Conservation (phyloP, 2,113 vertebrate genomes). For the Notarius lentiginosus region DNA sequence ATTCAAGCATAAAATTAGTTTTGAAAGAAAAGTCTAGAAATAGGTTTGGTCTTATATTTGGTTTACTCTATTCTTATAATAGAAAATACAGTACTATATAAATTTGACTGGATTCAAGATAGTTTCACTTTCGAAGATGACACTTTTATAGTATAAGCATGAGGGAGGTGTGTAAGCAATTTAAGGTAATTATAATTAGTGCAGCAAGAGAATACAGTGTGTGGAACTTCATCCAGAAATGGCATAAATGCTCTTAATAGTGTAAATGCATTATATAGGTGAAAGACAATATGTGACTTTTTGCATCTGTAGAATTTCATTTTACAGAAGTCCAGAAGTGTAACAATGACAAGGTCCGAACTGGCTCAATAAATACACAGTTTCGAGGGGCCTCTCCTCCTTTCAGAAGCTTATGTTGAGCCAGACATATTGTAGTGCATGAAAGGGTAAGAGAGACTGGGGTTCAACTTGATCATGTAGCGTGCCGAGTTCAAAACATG, state of each 20-base stretch:
- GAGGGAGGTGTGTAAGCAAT: neutral
- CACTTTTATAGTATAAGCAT: neutral
- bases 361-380: conserved; percentile 11
- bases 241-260: neutral
- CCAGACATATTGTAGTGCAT: conserved; percentile 49
- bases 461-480: conserved; percentile 49
- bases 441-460: conserved; percentile 43
- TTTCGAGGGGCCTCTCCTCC: conserved; percentile 7
- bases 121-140: neutral
- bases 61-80: neutral
- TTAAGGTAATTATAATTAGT: neutral
- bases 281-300: neutral
- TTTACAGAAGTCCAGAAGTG: neutral
- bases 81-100: neutral
- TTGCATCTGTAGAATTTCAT: neutral
- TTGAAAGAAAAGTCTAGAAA: neutral
- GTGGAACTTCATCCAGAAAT: neutral
- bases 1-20: neutral
- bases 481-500: conserved; percentile 48
- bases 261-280: neutral
- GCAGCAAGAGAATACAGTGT: neutral
- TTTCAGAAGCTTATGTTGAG: conserved; percentile 37
- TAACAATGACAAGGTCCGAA: neutral
- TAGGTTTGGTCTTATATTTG: neutral
- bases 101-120: neutral